Percentiles rank a stretch among this genome's conserved stretches.
Conservation (phyloP, 2,888 invertebrate genomes). For the Cheilosia impressa region DNA sequence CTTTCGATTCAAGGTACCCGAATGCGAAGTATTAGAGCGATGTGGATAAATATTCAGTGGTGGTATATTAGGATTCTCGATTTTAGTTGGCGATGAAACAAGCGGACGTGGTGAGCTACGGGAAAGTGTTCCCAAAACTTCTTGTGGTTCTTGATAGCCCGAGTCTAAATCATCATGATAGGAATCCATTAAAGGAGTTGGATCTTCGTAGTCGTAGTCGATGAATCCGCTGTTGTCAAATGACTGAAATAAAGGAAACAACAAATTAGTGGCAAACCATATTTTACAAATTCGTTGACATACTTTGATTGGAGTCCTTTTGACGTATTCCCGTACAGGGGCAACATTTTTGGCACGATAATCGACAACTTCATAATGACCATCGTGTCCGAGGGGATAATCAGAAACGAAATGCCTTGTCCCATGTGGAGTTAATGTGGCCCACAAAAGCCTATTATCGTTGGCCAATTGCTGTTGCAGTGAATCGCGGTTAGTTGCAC, state of each 20-base stretch:
- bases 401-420: conserved; percentile 91
- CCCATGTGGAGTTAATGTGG: conserved; percentile 92
- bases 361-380: conserved; percentile 90
- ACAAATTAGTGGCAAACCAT: background rate
- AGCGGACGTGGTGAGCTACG: conserved; percentile 86
- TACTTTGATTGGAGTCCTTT: conserved; percentile 82
- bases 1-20: conserved; percentile 84
- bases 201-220: conserved; percentile 92
- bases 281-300: conserved; percentile 22
- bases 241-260: conserved; percentile 79
- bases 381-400: conserved; percentile 85
- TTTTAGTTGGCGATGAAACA: conserved; percentile 91
- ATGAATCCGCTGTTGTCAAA: conserved; percentile 91
- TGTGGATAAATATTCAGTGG: conserved; percentile 88
- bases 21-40: conserved; percentile 79
- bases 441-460: conserved; percentile 91
- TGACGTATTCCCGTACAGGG: conserved; percentile 80
- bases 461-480: conserved; percentile 84
- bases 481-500: conserved; percentile 84
- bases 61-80: conserved; percentile 91
- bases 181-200: conserved; percentile 89
- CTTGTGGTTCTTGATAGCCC: conserved; percentile 84
- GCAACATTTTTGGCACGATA: conserved; percentile 81
- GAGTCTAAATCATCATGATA: conserved; percentile 87
- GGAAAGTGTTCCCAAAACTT: conserved; percentile 81